Evolutionary conservation across 2,113 vertebrate species (phyloP).

Genomic region (Steatornis caripensis): DNA sequence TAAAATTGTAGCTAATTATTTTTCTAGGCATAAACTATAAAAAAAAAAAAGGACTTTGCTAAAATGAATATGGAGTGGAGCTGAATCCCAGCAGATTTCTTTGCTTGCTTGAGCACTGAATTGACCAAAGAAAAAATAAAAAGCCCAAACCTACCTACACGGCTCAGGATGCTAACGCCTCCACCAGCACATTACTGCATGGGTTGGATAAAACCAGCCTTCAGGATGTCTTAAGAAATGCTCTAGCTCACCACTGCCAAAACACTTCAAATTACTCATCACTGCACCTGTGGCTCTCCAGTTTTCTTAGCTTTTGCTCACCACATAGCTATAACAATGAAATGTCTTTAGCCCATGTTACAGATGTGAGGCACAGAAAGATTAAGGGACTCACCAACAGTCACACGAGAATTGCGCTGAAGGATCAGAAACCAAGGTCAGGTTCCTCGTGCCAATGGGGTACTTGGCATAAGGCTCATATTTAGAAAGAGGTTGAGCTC

Average conservation of each 20-base stretch:
- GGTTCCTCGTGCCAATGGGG: not conserved
- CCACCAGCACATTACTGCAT: not conserved
- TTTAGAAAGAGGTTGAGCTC: not conserved
- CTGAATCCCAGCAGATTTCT: not conserved
- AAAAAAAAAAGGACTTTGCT: not conserved
- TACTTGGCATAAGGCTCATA: not conserved
- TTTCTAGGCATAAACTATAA: not conserved
- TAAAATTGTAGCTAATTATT: not conserved
- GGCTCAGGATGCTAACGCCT: not conserved
- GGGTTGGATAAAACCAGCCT: not conserved
- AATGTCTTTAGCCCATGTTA: not conserved
- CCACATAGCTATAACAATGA: not conserved
- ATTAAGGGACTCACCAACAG: rapidly evolving
- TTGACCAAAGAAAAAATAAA: not conserved
- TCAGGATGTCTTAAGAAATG: not conserved
- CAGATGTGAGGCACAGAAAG: not conserved
- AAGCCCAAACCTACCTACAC: too few species aligned
- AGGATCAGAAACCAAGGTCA: not conserved
- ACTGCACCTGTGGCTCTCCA: not conserved
- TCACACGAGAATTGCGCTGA: rapidly evolving
- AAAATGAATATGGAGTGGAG: not conserved
- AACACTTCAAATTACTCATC: not conserved
- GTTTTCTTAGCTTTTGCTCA: not conserved
- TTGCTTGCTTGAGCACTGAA: not conserved
- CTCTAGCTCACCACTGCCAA: not conserved